phyloP scores from a whole-genome alignment of 2,113 vertebrate genomes.

The Brachirus orientalis region DNA sequence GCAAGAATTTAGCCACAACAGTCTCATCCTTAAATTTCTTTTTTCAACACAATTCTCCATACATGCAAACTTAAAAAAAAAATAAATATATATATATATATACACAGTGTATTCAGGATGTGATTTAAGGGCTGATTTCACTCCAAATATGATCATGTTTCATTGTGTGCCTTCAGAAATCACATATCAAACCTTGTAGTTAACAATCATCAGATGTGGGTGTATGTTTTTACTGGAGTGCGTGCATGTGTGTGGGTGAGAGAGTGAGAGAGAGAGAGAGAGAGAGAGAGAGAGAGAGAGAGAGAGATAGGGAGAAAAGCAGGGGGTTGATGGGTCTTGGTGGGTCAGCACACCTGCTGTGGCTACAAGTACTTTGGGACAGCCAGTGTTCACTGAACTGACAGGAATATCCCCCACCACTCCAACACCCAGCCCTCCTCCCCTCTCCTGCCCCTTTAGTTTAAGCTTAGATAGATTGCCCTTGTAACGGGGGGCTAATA shows the following conservation, averaged over 20 bases:
- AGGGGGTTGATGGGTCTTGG: constrained; percentile 77
- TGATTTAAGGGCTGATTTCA: too few relatives aligned
- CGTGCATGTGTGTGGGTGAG: constrained; percentile 6
- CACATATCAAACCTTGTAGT: too few relatives aligned
- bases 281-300: constrained; percentile 19
- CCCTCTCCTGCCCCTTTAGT: constrained; percentile 69
- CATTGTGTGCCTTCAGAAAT: too few relatives aligned
- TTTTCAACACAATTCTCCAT: too few relatives aligned
- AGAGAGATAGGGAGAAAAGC: constrained; percentile 35
- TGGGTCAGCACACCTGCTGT: constrained; percentile 86
- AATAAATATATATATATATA: too few relatives aligned
- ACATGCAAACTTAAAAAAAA: too few relatives aligned
- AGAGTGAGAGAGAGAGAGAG: constrained; percentile 9
- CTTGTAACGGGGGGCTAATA: constrained; percentile 84
- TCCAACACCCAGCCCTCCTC: constrained; percentile 53
- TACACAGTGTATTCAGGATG: too few relatives aligned
- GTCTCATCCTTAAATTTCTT: too few relatives aligned
- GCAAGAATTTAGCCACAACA: too few relatives aligned
- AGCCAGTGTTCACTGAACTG: constrained; percentile 83
- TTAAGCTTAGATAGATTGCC: constrained; percentile 78
- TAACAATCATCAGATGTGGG: not conserved
- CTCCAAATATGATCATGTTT: too few relatives aligned
- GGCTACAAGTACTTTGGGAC: constrained; percentile 84
- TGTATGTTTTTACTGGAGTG: constrained; percentile 27
- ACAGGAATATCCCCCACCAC: constrained; percentile 78